These are phyloP conservation scores for Hippoglossus stenolepis DNA, from an alignment of 2,113 vertebrate genomes.

Conservation along the genomic window DNA sequence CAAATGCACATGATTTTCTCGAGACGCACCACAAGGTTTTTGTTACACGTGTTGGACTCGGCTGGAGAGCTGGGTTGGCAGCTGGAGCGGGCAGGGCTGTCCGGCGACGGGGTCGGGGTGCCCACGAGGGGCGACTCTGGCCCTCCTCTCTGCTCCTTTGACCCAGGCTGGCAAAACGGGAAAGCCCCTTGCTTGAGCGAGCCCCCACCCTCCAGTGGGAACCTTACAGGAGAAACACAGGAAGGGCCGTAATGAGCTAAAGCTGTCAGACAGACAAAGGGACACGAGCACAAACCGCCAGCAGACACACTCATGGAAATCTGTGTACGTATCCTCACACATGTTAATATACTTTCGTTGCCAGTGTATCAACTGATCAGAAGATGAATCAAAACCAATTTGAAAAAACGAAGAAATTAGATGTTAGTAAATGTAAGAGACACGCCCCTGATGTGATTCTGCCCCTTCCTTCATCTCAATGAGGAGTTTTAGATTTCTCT, in stretches of 20 bases:
- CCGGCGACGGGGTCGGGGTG: constrained; percentile 65
- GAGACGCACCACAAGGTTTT: constrained; percentile 69
- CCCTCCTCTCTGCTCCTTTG: constrained; percentile 69
- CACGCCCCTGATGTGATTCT: neutral
- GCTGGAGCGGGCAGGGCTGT: constrained; percentile 80
- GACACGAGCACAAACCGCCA: neutral
- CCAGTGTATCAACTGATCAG: neutral
- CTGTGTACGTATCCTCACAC: neutral
- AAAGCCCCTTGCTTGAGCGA: constrained; percentile 70
- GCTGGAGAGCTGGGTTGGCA: constrained; percentile 88
- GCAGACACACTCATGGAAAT: neutral
- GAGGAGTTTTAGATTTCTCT: neutral
- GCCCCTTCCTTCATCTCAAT: neutral
- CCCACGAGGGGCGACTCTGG: constrained; percentile 61
- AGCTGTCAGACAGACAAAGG: constrained; percentile 41
- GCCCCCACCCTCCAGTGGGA: constrained; percentile 61
- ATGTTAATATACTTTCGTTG: neutral
- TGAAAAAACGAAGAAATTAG: neutral
- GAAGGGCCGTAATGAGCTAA: constrained; percentile 64
- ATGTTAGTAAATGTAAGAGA: neutral
- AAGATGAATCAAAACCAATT: neutral
- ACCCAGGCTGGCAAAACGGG: constrained; percentile 62
- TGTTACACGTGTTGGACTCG: constrained; percentile 83
- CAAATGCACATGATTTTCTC: neutral
- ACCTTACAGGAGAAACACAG: constrained; percentile 71